Evolutionary conservation across 2,113 vertebrate species (phyloP).

Genomic region (Caloenas nicobarica): DNA sequence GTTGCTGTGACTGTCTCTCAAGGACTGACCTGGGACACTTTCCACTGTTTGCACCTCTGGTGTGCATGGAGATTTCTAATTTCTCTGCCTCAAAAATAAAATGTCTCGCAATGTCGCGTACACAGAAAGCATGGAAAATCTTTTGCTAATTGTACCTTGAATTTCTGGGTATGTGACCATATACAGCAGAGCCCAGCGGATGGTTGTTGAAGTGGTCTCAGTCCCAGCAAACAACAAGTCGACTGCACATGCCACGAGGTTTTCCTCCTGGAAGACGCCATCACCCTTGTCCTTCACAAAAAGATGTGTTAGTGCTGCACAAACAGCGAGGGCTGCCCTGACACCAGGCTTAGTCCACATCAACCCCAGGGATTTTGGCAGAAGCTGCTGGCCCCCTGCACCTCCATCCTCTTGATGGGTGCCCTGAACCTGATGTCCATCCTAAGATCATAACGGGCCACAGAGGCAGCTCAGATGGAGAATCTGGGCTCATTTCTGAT

Average conservation of each 20-base stretch:
- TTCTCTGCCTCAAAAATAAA: background rate
- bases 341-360: background rate
- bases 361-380: background rate
- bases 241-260: conserved; percentile 57
- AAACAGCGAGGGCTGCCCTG: too few relatives aligned
- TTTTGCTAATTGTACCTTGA: conserved; percentile 63
- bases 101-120: too few relatives aligned
- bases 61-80: too few relatives aligned
- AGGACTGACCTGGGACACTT: too few relatives aligned
- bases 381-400: background rate
- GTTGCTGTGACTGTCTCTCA: too few relatives aligned
- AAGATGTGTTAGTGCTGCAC: background rate
- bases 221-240: conserved; percentile 84
- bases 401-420: background rate
- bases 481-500: fast-evolving
- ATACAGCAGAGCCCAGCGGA: conserved; percentile 82
- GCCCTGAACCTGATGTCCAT: background rate
- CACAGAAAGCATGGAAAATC: background rate
- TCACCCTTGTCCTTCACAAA: background rate
- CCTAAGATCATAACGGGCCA: background rate
- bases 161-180: conserved; percentile 80
- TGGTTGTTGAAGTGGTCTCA: conserved; percentile 74
- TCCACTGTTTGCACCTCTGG: too few relatives aligned
- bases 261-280: conserved; percentile 67
- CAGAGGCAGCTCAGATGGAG: background rate